Evolutionary conservation across 2,888 invertebrate genomes (phyloP), one percentile per base, ranked within the genome.

Genomic region (Allolobophora icterica): DNA sequence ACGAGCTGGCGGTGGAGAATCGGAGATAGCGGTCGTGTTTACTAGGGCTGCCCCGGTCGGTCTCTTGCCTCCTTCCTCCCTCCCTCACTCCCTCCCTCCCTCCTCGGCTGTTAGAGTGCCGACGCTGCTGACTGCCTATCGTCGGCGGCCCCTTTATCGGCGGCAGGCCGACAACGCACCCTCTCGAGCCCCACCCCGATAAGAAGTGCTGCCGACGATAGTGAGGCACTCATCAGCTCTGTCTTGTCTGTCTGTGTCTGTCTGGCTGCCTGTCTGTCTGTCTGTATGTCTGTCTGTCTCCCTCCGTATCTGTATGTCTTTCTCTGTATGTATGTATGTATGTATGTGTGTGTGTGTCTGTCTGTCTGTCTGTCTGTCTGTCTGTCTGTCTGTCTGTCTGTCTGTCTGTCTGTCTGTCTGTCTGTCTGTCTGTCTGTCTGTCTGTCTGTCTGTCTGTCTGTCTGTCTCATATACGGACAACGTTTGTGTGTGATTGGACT

Each of bases 61-160:
- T 84, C 84, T 84, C 84, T 84, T 17, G n/a, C 84, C 84, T 84
- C 83, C n/a, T n/a, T n/a, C n/a, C n/a, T n/a, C n/a, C n/a, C n/a
- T n/a, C 83, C 83, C 83, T 83, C 83, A 5, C 83, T 83, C 83
- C 15, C 33, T 30, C 84, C 84, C 11, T 33, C 87, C 87, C 34
- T 87, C 38, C 35, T 2, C 87, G 33, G 6, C 34, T 34, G 34
- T 30, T 87, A 8, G 35, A 87, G 87, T 34, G 34, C 71, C 71
- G 87, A 87, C 34, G 34, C 87, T 13, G 87, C 15, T n/a, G n/a
- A n/a, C 71, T 8, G 71, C 30, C 71, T n/a, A 71, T n/a, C 71
- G 71, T 30, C 71, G 71, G 71, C 71, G 52, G 52, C n/a, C n/a
- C 71, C 71, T 71, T 71, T 71, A 71, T 71, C 87, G 87, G 38